Conservation (phyloP, 2,797 vertebrate genomes). For the Neosilurus mollespiculum region DNA sequence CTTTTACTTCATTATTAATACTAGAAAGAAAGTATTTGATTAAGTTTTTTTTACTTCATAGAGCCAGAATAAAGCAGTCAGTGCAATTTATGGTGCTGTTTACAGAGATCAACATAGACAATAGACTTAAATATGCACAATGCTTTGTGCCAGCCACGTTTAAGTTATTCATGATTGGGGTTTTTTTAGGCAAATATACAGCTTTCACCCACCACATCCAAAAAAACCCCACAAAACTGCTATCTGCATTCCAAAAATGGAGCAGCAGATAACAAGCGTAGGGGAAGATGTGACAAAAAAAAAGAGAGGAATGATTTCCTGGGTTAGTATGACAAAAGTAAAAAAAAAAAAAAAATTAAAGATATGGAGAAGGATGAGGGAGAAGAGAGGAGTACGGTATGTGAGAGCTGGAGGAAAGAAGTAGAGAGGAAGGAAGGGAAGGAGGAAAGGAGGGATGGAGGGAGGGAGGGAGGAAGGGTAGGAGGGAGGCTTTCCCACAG, state of each 20-base stretch:
- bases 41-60: background rate
- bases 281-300: slow-evolving; percentile 37
- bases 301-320: slow-evolving; percentile 35
- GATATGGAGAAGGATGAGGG: background rate
- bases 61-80: background rate
- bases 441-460: background rate
- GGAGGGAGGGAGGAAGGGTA: background rate
- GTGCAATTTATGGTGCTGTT: background rate
- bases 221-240: slow-evolving; percentile 9
- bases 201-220: background rate
- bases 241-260: slow-evolving; percentile 7
- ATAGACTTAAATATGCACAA: slow-evolving; percentile 31
- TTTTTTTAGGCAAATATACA: slow-evolving; percentile 16
- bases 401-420: background rate
- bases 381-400: slow-evolving; percentile 9
- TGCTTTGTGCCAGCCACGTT: slow-evolving; percentile 47
- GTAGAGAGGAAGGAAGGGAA: slow-evolving; percentile 9
- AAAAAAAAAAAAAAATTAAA: slow-evolving; percentile 38
- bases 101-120: background rate
- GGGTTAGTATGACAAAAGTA: slow-evolving; percentile 31
- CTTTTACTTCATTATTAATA: too few species aligned
- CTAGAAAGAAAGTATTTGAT: background rate
- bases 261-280: background rate
- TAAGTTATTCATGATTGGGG: slow-evolving; percentile 68
- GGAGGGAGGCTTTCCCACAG: slow-evolving; percentile 52